phyloP scores from a whole-genome alignment of 2,113 vertebrate species.

The Eubucco bourcierii region DNA sequence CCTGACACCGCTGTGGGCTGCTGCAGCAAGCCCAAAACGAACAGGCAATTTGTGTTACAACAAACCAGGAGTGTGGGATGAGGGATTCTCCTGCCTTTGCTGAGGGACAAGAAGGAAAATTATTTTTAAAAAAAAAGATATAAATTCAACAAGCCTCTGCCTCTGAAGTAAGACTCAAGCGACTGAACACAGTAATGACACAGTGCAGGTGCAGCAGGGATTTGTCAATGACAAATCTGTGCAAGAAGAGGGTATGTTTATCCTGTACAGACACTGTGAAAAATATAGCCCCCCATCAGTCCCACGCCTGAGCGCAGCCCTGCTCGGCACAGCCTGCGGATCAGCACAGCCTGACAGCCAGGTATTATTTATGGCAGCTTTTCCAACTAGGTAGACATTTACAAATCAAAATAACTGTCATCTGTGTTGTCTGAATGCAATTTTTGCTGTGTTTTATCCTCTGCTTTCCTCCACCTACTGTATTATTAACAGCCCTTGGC shows the following conservation, averaged over 20 bases:
- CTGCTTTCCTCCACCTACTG: neutral
- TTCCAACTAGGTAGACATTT: conserved; percentile 69
- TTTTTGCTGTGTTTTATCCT: conserved; percentile 42
- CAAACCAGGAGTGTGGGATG: neutral
- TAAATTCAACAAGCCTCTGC: neutral
- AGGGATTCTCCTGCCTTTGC: neutral
- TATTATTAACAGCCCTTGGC: conserved; percentile 44
- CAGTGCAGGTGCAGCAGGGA: conserved; percentile 24
- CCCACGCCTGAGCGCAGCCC: conserved; percentile 20
- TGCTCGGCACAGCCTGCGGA: neutral
- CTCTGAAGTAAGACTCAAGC: neutral
- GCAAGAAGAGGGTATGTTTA: conserved; percentile 52
- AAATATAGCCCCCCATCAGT: conserved; percentile 41
- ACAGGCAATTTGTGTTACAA: neutral
- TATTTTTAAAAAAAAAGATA: neutral
- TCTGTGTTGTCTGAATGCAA: conserved; percentile 54
- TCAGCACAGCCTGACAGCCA: conserved; percentile 56
- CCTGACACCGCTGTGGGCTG: neutral
- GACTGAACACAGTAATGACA: conserved; percentile 21
- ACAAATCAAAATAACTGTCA: conserved; percentile 76
- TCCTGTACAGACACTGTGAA: conserved; percentile 38
- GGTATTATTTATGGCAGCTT: conserved; percentile 65
- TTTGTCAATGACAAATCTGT: conserved; percentile 50
- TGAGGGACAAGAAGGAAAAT: conserved; percentile 8
- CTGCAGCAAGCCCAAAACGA: neutral